A percentile compares a stretch with the other conserved stretches of the same genome.
These are phyloP conservation scores for Gambusia yucatana DNA, from an alignment of 2,797 vertebrate genomes.

Conservation along the genomic window DNA sequence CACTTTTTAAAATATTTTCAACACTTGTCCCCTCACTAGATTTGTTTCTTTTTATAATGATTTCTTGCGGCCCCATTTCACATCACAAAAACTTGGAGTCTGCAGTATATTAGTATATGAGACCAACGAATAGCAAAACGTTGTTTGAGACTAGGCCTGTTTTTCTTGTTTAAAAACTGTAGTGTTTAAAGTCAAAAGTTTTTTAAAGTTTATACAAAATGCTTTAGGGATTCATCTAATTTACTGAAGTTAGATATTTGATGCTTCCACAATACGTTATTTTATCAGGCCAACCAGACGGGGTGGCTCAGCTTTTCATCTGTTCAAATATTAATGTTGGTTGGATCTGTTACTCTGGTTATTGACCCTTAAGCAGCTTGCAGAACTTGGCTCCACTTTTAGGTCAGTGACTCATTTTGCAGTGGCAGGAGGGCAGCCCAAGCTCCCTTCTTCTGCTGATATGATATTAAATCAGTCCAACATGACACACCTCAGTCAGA, in stretches of 20 bases:
- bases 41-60: neutral
- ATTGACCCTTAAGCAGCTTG: constrained; percentile 67
- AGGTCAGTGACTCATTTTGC: constrained; percentile 58
- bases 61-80: neutral
- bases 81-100: neutral
- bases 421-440: constrained; percentile 43
- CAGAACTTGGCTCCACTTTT: constrained; percentile 57
- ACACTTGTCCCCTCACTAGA: neutral
- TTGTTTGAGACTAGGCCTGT: neutral
- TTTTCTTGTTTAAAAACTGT: neutral
- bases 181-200: neutral
- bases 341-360: constrained; percentile 76
- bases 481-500: constrained; percentile 38
- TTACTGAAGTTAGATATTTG: constrained; percentile 59
- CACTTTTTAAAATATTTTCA: neutral
- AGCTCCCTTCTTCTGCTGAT: constrained; percentile 53
- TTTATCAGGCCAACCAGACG: constrained; percentile 61
- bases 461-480: constrained; percentile 57
- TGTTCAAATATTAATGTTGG: constrained; percentile 81
- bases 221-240: constrained; percentile 38
- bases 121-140: neutral
- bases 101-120: neutral
- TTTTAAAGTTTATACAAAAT: constrained; percentile 14
- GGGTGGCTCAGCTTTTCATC: constrained; percentile 74
- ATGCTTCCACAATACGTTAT: constrained; percentile 61